A percentile compares a stretch with the other conserved stretches of the same genome.
phyloP scores from a whole-genome alignment of 2,113 vertebrate genomes.

The Pantherophis guttatus region DNA sequence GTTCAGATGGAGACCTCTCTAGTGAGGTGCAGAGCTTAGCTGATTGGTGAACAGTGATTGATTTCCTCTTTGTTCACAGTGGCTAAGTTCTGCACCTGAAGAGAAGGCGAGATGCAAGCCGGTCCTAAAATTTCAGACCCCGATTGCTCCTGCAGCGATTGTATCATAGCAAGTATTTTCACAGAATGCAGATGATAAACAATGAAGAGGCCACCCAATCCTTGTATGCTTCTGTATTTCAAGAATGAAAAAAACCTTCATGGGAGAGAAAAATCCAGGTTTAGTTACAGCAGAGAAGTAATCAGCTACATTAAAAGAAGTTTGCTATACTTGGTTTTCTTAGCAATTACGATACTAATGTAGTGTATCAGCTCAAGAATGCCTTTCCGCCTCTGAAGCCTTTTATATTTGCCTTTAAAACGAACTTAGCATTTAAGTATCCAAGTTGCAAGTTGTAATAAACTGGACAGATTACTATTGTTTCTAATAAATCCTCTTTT shows the following conservation, averaged over 20 bases:
- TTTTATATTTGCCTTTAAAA: not conserved
- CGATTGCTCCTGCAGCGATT: constrained; percentile 18
- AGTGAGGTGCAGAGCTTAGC: constrained; percentile 98
- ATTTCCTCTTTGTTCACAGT: constrained; percentile 99
- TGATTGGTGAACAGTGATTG: constrained; percentile 99
- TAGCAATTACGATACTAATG: constrained; percentile 16
- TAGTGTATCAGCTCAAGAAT: not conserved
- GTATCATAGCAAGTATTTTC: fast-evolving
- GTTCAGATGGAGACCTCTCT: constrained; percentile 79
- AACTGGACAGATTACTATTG: not conserved
- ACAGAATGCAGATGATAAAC: not conserved
- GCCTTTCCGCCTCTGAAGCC: not conserved
- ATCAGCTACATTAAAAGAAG: not conserved
- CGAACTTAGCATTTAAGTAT: not conserved
- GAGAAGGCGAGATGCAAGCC: constrained; percentile 83
- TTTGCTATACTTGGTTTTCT: constrained; percentile 1
- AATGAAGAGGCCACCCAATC: not conserved
- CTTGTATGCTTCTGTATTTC: not conserved
- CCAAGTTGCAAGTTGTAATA: constrained; percentile 7
- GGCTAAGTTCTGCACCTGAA: constrained; percentile 99
- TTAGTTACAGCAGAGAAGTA: not conserved
- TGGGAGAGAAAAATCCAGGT: not conserved
- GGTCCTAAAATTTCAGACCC: constrained; percentile 25
- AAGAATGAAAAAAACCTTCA: not conserved
- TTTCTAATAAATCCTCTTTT: constrained; percentile 41